Conservation (phyloP, 2,113 vertebrate species). For the Cryptoleucopteryx plumbea region DNA sequence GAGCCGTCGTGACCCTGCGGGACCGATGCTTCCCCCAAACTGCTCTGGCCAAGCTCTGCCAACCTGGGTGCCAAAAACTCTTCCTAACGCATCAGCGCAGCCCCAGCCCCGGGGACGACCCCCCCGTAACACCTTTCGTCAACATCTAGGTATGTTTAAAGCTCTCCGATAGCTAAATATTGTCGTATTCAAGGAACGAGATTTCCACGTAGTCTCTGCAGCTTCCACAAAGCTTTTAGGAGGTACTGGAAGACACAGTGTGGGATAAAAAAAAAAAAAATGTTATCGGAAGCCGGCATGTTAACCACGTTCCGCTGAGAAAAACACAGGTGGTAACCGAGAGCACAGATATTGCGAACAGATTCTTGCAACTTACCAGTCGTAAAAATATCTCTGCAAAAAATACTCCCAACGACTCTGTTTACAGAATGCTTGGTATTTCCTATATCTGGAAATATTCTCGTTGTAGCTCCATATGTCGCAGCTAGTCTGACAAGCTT, state of each 20-base stretch:
- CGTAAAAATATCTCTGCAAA: constrained; percentile 53
- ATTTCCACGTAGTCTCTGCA: not conserved
- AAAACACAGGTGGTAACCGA: constrained; percentile 30
- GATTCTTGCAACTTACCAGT: constrained; percentile 50
- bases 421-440: constrained; percentile 67
- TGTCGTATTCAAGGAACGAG: not conserved
- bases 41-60: not conserved
- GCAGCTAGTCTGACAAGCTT: constrained; percentile 58
- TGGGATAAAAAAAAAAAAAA: not conserved
- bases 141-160: not conserved
- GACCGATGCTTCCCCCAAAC: not conserved
- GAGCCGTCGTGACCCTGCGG: fast-evolving
- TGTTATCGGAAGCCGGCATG: not conserved
- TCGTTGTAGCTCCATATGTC: constrained; percentile 52
- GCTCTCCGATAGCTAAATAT: not conserved
- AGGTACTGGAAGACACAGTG: not conserved
- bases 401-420: constrained; percentile 32
- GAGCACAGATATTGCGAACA: constrained; percentile 29
- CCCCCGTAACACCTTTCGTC: fast-evolving
- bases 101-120: fast-evolving
- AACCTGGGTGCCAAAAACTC: not conserved
- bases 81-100: not conserved
- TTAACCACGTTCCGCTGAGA: constrained; percentile 11
- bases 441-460: constrained; percentile 61
- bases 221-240: not conserved